Percentiles rank a stretch among this genome's conserved stretches.
phyloP scores from a whole-genome alignment of 2,797 vertebrate species.

The Aldrovandia affinis region DNA sequence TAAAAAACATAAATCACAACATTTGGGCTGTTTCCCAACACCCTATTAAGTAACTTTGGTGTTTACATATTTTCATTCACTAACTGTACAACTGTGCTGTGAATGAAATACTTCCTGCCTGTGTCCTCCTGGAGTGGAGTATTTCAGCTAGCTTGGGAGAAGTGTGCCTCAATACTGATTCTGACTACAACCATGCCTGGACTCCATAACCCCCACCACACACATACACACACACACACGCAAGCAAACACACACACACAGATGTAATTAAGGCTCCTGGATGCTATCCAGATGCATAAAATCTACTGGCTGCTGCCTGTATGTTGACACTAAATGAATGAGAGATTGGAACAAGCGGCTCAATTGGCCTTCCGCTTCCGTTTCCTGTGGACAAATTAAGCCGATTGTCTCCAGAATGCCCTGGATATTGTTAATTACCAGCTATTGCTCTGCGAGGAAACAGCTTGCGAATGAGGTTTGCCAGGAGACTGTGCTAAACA shows the following conservation, averaged over 20 bases:
- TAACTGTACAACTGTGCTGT: background rate
- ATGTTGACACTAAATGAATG: conserved; percentile 30
- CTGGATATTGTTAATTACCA: conserved; percentile 18
- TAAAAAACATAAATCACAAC: too few species aligned
- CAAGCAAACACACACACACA: background rate
- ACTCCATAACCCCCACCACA: background rate
- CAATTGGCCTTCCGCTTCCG: conserved; percentile 19
- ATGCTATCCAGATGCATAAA: conserved; percentile 28
- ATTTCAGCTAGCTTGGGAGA: background rate
- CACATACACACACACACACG: conserved; percentile 6
- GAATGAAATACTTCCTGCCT: background rate
- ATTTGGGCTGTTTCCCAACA: too few species aligned
- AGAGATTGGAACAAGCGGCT: conserved; percentile 9
- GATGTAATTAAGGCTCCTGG: conserved; percentile 26
- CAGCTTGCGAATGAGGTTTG: conserved; percentile 26
- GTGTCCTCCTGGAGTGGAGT: background rate
- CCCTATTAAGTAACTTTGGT: too few species aligned
- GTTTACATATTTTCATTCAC: background rate
- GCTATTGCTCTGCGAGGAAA: conserved; percentile 11
- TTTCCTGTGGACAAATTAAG: conserved; percentile 20
- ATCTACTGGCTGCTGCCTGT: conserved; percentile 21
- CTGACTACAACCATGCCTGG: background rate
- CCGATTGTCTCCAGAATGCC: conserved; percentile 12
- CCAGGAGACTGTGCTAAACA: background rate
- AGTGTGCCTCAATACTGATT: background rate